Evolutionary conservation across 2,113 vertebrate genomes (phyloP).

Genomic region (Melanotaenia duboulayi): DNA sequence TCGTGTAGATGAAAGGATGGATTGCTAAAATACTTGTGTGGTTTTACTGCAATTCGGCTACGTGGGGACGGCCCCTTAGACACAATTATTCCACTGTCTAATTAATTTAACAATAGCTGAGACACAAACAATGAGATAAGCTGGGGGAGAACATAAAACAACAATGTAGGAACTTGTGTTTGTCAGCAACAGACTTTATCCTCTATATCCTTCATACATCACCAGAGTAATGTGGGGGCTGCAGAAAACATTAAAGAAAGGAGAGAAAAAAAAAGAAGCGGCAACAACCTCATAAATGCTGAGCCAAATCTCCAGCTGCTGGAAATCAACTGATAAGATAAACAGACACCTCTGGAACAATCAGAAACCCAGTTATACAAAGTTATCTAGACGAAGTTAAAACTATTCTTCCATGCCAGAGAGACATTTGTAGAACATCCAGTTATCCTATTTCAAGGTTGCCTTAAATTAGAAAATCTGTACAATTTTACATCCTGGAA

Average conservation of each 20-base stretch:
- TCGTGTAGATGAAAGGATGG: no score
- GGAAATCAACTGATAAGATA: slow-evolving; percentile 21
- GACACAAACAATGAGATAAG: slow-evolving; percentile 11
- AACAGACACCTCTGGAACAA: slow-evolving; percentile 29
- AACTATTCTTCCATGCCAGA: slow-evolving; percentile 26
- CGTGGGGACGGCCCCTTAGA: no score
- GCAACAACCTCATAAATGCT: not conserved
- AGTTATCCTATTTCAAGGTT: slow-evolving; percentile 16
- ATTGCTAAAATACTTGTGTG: no score
- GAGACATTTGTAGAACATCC: slow-evolving; percentile 33
- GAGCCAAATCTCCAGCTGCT: slow-evolving; percentile 44
- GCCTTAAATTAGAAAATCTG: slow-evolving; percentile 8
- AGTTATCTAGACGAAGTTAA: not conserved
- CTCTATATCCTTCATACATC: slow-evolving; percentile 35
- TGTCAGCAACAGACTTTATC: slow-evolving; percentile 46
- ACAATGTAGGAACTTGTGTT: slow-evolving; percentile 26
- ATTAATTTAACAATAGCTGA: slow-evolving; percentile 20
- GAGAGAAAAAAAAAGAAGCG: no score
- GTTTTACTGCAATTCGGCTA: no score
- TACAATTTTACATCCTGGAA: slow-evolving; percentile 38
- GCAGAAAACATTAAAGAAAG: slow-evolving; percentile 22
- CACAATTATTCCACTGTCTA: slow-evolving; percentile 14
- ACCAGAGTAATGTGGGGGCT: slow-evolving; percentile 17
- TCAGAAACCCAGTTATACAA: slow-evolving; percentile 2
- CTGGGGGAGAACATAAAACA: not conserved